Evolutionary conservation across 2,113 vertebrate species (phyloP).

Genomic region (Empidonax alnorum): DNA sequence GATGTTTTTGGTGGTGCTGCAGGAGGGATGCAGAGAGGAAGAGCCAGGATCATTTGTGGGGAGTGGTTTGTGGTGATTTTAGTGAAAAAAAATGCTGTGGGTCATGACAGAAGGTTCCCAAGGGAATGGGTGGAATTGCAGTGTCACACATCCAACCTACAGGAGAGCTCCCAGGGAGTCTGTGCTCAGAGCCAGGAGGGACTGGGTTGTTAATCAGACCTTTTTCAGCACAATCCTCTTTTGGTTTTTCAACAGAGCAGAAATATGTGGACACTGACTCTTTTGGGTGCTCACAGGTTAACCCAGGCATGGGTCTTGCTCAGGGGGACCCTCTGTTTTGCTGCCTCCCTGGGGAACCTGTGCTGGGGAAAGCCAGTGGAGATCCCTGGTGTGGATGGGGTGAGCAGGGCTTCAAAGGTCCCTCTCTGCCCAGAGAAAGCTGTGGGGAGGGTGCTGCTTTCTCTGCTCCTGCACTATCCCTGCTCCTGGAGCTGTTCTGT

Average conservation of each 20-base stretch:
- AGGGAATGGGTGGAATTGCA: background rate
- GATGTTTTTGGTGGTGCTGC: background rate
- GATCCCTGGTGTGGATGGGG: background rate
- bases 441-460: background rate
- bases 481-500: background rate
- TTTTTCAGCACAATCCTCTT: background rate
- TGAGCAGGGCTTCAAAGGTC: background rate
- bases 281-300: background rate
- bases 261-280: background rate
- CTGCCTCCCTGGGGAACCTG: accelerated
- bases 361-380: background rate
- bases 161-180: background rate
- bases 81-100: background rate
- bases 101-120: background rate
- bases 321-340: background rate
- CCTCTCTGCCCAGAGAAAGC: background rate
- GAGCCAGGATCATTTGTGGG: background rate
- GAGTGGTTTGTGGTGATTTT: background rate
- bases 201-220: background rate
- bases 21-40: background rate
- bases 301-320: no score
- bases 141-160: background rate
- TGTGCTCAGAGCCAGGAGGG: accelerated
- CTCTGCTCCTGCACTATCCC: background rate
- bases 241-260: background rate